Evolutionary conservation across 2,113 vertebrate species (phyloP).

Genomic region (Grus americana): DNA sequence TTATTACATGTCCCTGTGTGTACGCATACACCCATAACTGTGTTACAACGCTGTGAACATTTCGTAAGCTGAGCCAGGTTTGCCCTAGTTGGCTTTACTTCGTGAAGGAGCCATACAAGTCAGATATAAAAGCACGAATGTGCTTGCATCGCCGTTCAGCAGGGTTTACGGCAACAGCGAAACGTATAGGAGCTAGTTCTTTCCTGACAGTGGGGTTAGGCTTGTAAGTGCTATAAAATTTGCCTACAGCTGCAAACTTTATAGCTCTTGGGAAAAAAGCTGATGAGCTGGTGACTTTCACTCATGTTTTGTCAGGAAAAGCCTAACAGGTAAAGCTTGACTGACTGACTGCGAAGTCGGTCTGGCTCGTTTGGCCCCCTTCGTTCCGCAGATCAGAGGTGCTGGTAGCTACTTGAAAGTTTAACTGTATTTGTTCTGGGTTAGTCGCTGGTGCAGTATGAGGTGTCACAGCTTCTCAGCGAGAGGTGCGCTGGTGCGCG

Average conservation of each 20-base stretch:
- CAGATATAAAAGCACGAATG: not conserved
- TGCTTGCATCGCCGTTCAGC: not conserved
- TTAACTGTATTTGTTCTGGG: not conserved
- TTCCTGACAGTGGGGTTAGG: not conserved
- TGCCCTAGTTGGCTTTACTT: not conserved
- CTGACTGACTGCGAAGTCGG: not conserved
- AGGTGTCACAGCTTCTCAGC: not conserved
- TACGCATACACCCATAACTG: not conserved
- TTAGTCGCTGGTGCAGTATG: not conserved
- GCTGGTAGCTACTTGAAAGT: not conserved
- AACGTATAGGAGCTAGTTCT: not conserved
- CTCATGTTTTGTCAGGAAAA: not conserved
- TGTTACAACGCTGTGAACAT: not conserved
- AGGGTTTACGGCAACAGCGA: not conserved
- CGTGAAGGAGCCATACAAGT: not conserved
- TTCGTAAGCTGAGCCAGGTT: not conserved
- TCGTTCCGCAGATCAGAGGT: not conserved
- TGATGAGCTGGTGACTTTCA: slow-evolving; percentile 1
- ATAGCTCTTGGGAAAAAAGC: not conserved
- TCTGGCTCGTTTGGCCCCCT: not conserved
- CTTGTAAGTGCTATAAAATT: not conserved
- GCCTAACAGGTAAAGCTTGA: not conserved
- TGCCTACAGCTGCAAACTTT: not conserved
- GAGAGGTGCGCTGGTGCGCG: not conserved
- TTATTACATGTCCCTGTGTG: not conserved